Conservation (phyloP, 2,888 invertebrate genomes). For the Mesorhabditis spiculigera region DNA sequence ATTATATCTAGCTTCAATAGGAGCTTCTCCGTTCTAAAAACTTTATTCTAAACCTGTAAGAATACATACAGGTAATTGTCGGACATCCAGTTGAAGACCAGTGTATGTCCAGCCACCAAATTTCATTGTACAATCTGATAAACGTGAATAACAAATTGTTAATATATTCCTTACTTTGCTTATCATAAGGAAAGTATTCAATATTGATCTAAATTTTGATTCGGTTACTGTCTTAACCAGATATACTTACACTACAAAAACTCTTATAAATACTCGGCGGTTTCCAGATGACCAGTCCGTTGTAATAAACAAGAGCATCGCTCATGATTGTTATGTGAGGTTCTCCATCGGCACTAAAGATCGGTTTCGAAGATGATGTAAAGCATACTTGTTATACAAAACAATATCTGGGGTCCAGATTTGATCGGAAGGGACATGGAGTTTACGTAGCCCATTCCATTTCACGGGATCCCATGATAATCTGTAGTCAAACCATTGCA, state of each 20-base stretch:
- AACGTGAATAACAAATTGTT: background rate
- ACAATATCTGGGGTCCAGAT: constrained; percentile 95
- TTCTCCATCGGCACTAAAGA: constrained; percentile 54
- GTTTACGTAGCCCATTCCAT: constrained; percentile 74
- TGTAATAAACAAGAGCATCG: constrained; percentile 56
- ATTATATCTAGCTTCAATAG: constrained; percentile 42
- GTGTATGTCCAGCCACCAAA: constrained; percentile 86
- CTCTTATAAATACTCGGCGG: constrained; percentile 58
- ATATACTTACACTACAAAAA: constrained; percentile 59
- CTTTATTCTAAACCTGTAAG: background rate
- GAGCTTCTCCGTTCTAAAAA: constrained; percentile 33
- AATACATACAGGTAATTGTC: constrained; percentile 43
- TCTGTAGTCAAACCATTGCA: constrained; percentile 90
- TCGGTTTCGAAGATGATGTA: background rate
- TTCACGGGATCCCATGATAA: constrained; percentile 85
- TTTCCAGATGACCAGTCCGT: constrained; percentile 57
- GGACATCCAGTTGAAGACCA: constrained; percentile 64
- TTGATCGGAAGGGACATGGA: constrained; percentile 91
- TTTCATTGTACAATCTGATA: constrained; percentile 40
- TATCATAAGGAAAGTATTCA: constrained; percentile 53
- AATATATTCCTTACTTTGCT: constrained; percentile 20
- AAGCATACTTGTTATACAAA: constrained; percentile 77
- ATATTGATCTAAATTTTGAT: constrained; percentile 57
- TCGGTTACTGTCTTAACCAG: background rate
- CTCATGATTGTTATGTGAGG: constrained; percentile 58